Percentiles rank a stretch among this genome's conserved stretches.
Evolutionary conservation across 2,113 vertebrate species (phyloP).

Genomic region (Crotalus viridis): DNA sequence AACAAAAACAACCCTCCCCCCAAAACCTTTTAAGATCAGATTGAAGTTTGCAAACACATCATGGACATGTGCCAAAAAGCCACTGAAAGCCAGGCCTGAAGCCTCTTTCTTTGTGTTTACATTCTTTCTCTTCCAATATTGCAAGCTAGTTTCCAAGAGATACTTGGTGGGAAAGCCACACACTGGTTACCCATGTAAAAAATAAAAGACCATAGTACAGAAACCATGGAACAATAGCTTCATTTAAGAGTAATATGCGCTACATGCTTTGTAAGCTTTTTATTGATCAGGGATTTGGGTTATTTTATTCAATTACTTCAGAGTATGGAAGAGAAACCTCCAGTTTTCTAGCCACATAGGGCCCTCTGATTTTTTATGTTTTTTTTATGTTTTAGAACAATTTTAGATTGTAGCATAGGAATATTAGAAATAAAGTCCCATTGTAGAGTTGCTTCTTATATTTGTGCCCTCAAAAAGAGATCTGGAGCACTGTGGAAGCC

Average conservation of each 20-base stretch:
- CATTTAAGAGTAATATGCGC: neutral
- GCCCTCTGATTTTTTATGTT: neutral
- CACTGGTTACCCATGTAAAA: neutral
- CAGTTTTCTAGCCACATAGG: neutral
- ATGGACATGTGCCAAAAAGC: neutral
- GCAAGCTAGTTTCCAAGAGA: neutral
- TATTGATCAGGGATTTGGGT: no score
- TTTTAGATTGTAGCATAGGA: neutral
- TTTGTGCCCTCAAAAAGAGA: neutral
- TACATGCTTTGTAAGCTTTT: neutral
- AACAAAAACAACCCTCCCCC: neutral
- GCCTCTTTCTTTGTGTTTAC: neutral
- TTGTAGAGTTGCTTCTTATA: neutral
- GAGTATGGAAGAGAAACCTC: neutral
- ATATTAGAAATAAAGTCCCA: neutral
- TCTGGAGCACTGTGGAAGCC: neutral
- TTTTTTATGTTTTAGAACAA: neutral
- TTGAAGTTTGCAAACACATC: neutral
- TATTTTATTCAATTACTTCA: neutral
- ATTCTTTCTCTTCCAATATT: neutral
- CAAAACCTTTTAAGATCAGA: neutral
- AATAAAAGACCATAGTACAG: neutral
- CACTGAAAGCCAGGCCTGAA: neutral
- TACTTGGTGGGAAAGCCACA: neutral
- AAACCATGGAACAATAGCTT: neutral